Evolutionary conservation across 2,888 invertebrate genomes (phyloP), one percentile per base, ranked within the genome.

Genomic region (Isoperla grammatica): DNA sequence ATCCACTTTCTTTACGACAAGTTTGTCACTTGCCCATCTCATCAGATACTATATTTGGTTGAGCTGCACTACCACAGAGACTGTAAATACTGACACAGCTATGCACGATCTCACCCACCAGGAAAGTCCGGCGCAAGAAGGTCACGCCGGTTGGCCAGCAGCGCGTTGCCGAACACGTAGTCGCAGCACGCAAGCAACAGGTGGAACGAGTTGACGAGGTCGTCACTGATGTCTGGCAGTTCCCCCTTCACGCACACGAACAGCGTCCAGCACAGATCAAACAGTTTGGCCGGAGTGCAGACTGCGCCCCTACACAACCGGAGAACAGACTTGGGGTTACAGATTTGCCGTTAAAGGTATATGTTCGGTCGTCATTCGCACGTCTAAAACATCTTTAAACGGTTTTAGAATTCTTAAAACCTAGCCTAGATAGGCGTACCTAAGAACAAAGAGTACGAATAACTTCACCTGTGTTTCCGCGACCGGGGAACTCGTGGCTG

Each of bases 191-290:
- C 91, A 60, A 96, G 78, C 53, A 99, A 76, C 50, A 98, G 79
- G 75, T 97, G 95, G 72, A 90, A 95, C 65, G 94, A 95, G 72
- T 91, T 94, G 1, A 99, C 94, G 59, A 99, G 78, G 75, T 98
- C 97, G 71, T 95, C 90, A 50, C 90, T 88, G 22, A 92, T 89
- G 57, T 86, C 85, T 43, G 89, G 85, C 70, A 91, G 89, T 71
- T 91, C 88, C 54, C 90, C 90, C 77, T 91, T 91, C 12, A 93
- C 87, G 72, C 90, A 88, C 37, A 95, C 83, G 76, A 93, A 97
- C 61, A 97, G 76, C 55, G 90, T 90, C 97, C 97, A 98, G 67
- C 90, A 88, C 71, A 96, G 93, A 71, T 94, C 92, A 75, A 93
- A 95, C 3, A 97, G 77, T 71, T 91, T 90, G 57, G 85, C 82